Evolutionary conservation across 2,888 invertebrate species (phyloP), one percentile per base, ranked within the genome.

Genomic region (Diachrysia chrysitis): DNA sequence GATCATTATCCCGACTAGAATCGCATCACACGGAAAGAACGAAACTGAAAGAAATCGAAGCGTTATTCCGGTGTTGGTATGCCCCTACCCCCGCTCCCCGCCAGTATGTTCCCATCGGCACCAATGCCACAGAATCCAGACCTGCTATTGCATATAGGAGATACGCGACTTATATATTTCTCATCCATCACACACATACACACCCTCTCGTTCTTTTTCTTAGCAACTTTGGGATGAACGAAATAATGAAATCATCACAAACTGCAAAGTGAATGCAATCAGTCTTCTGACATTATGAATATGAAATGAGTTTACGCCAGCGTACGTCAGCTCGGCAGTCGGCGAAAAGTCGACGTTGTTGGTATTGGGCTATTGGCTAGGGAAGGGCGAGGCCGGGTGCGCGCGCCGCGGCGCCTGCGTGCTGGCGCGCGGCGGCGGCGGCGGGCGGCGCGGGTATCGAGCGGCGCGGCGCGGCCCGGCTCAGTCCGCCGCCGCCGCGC

Each of bases 401-500:
- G 58, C 29, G 14, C 21, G 32, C 6, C 54, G 46, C 58, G 37
- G 66, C 29, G 53, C 60, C 25, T 62, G 57, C 56, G 65, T 64
- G 14, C 25, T 1, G 25, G 25, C 25, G 25, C 54, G n/a, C 35
- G 59, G 19, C 37, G 67, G 64, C 23, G 53, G 60, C 23, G 63
- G 57, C 56, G 65, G 64, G 59, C 59, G 55, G 25, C 21, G 69
- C 59, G 65, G 51, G 25, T 69, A 76, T 76, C 80, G 79, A 73
- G 63, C 71, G 76, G 65, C 66, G 66, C 55, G 75, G 64, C 67
- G 69, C 70, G 67, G 71, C 65, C 63, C 64, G 71, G 69, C 71
- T 75, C 76, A 71, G 76, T 71, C 74, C 58, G 76, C 71, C 83
- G 83, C 82, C 84, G 84, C 83, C 85, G 84, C 87, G 85, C 75